Conservation (phyloP, 2,797 vertebrate genomes). For the Danio albolineatus region DNA sequence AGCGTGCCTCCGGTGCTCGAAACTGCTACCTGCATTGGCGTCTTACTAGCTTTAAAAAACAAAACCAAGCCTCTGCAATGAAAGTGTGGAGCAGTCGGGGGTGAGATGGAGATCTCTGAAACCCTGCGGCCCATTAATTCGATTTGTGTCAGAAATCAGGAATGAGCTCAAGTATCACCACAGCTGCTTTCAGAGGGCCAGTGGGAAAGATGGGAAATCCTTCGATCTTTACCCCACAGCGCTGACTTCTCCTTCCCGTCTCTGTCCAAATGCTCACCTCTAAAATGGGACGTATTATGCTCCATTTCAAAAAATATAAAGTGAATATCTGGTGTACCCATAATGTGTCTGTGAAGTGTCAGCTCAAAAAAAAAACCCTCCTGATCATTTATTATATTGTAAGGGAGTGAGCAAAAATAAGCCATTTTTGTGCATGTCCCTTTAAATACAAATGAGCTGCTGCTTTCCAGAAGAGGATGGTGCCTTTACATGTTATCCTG, state of each 20-base stretch:
- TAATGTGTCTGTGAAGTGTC: too few relatives aligned
- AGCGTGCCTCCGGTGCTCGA: background rate
- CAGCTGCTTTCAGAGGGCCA: constrained; percentile 84
- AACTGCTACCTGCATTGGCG: background rate
- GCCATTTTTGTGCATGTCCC: too few relatives aligned
- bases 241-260: constrained; percentile 43
- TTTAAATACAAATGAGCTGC: too few relatives aligned
- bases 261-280: background rate
- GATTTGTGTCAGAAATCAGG: constrained; percentile 97
- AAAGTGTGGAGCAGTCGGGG: constrained; percentile 34
- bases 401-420: too few relatives aligned
- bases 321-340: too few relatives aligned
- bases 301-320: too few relatives aligned
- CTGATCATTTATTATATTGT: too few relatives aligned
- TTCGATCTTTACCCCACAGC: constrained; percentile 56
- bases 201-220: constrained; percentile 58
- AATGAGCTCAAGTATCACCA: constrained; percentile 97
- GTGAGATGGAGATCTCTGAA: constrained; percentile 52
- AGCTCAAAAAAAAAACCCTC: too few relatives aligned
- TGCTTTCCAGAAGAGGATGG: too few relatives aligned
- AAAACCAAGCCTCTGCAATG: constrained; percentile 48
- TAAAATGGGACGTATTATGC: too few relatives aligned
- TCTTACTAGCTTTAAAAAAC: background rate
- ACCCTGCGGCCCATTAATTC: constrained; percentile 93
- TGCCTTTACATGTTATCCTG: too few relatives aligned